phyloP scores from a whole-genome alignment of 1,140 invertebrate genomes.

The Scaptodrosophila lebanonensis region DNA sequence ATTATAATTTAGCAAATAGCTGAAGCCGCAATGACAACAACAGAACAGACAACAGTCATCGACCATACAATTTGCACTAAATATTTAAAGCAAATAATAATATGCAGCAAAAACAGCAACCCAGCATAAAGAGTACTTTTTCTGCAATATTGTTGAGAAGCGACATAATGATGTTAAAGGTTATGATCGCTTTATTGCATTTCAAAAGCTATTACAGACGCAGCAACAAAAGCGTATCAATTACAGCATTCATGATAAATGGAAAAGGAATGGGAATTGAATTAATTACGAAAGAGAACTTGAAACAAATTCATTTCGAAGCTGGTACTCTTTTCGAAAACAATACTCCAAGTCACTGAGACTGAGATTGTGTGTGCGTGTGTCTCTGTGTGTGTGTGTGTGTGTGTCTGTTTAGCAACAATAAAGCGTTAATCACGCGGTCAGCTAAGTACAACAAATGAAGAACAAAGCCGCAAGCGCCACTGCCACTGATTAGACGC shows the following conservation, averaged over 20 bases:
- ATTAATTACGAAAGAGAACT: too few species aligned
- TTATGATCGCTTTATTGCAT: conserved; percentile 13
- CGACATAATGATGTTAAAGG: too few species aligned
- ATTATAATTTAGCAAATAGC: conserved; percentile 18
- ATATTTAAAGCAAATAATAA: conserved; percentile 47
- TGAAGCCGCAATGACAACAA: not conserved
- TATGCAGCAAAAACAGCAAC: too few species aligned
- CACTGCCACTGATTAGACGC: too few species aligned
- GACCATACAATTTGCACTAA: conserved; percentile 34
- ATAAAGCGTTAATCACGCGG: conserved; percentile 22
- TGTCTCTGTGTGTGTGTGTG: not conserved
- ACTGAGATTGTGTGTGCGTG: not conserved
- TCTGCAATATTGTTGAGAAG: too few species aligned
- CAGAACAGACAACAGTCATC: conserved; percentile 17
- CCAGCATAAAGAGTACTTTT: too few species aligned
- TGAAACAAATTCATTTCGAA: too few species aligned
- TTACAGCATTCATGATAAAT: too few species aligned
- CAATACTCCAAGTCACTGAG: not conserved
- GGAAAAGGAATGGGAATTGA: too few species aligned
- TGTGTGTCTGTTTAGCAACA: not conserved
- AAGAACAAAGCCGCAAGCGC: conserved; percentile 17
- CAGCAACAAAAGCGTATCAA: too few species aligned
- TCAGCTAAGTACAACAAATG: conserved; percentile 12
- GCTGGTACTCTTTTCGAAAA: too few species aligned
- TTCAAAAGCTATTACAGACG: too few species aligned